These are phyloP conservation scores for Laothoe populi DNA, from an alignment of 2,888 invertebrate genomes.

Conservation along the genomic window DNA sequence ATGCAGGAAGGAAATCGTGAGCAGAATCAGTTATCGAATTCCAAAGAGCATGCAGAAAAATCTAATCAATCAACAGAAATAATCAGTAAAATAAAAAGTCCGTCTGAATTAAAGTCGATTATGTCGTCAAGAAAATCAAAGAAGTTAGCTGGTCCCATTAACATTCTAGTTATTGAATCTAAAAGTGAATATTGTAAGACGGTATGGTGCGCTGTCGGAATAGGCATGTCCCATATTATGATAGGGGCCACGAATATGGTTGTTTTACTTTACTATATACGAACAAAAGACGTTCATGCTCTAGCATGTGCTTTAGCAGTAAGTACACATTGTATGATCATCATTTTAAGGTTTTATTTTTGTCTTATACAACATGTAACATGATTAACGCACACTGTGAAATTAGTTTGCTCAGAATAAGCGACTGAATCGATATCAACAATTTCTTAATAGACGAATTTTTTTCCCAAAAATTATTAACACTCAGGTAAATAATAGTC, in stretches of 20 bases:
- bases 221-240: constrained; percentile 48
- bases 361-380: too few species aligned
- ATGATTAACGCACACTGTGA: too few species aligned
- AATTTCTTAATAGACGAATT: too few species aligned
- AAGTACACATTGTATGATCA: constrained; percentile 36
- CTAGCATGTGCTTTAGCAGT: constrained; percentile 48
- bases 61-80: background rate
- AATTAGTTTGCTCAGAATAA: too few species aligned
- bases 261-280: constrained; percentile 43
- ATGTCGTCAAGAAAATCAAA: constrained; percentile 5
- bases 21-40: background rate
- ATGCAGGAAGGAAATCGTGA: background rate
- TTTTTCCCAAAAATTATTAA: too few species aligned
- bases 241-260: constrained; percentile 53
- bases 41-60: background rate
- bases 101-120: background rate
- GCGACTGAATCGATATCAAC: too few species aligned
- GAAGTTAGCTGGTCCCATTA: constrained; percentile 37
- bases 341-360: background rate
- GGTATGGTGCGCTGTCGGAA: constrained; percentile 47
- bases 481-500: too few species aligned
- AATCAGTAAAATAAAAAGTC: background rate
- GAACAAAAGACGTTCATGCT: constrained; percentile 45
- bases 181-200: constrained; percentile 46
- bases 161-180: constrained; percentile 48